Evolutionary conservation across 2,113 vertebrate species (phyloP).

Genomic region (Cheirogaleus medius): DNA sequence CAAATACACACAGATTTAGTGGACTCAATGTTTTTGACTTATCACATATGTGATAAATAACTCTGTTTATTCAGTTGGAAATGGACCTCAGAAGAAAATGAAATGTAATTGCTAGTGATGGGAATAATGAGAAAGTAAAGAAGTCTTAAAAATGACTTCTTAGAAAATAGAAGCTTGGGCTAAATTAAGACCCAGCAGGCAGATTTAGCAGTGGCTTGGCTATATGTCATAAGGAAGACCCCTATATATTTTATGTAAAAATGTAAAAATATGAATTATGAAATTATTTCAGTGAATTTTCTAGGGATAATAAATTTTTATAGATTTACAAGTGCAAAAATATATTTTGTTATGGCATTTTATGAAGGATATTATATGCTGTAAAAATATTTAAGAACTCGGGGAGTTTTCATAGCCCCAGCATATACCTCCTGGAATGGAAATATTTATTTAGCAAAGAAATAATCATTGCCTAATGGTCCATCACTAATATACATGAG

Average conservation of each 20-base stretch:
- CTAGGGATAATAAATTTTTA: background rate
- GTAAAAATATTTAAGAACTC: background rate
- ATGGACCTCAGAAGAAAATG: background rate
- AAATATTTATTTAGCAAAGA: slow-evolving; percentile 2
- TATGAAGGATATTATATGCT: background rate
- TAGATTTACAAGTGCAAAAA: background rate
- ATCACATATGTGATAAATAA: background rate
- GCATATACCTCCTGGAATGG: background rate
- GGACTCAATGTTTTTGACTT: background rate
- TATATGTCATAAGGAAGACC: background rate
- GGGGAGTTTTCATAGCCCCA: background rate
- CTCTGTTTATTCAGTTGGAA: background rate
- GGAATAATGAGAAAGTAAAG: background rate
- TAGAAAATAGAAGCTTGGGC: background rate
- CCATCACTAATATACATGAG: background rate
- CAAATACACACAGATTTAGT: background rate
- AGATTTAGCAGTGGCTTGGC: background rate
- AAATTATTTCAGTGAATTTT: background rate
- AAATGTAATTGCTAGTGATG: background rate
- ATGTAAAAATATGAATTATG: background rate
- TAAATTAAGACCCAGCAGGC: background rate
- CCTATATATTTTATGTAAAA: background rate
- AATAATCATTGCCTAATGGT: background rate
- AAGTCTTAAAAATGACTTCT: background rate
- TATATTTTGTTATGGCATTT: background rate